Evolutionary conservation across 2,113 vertebrate species (phyloP), one percentile per base, ranked within the genome.

Genomic region (Chaetodon auriga): DNA sequence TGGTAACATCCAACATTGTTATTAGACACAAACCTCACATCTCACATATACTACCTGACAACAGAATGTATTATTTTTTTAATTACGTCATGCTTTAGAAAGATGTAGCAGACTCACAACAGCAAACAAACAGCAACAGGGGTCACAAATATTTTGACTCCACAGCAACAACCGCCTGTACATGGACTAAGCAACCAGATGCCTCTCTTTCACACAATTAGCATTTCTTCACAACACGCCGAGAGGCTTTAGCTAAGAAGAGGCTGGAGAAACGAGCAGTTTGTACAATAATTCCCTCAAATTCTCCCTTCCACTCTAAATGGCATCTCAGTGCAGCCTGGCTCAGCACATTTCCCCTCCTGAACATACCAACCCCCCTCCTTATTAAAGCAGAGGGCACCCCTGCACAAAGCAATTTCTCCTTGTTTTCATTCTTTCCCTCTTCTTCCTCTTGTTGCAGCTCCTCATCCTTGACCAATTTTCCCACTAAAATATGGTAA

Each of bases 201-300:
- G 6, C 10, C 12, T 3, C 45, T 45, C 10, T 46, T 8, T 60
- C 23, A 62, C 78, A 57, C 25, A 7, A 35, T 68, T 18, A 72
- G 21, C 23, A 46, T 63, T 68, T 58, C 68, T 38, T 46, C 35
- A 19, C 0, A 38, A 35, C 62, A 13, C 13, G 15, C 23, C 38
- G 41, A 78, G 61, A 75, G 73, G 71, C 89, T 89, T 92, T 75
- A 63, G 75, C 55, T 70, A 3, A 69, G 73, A 65, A 54, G 30
- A 30, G 30, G 30, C 30, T 1, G 23, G 74, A 73, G 72, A 69
- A 53, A 74, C 65, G 69, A 78, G 69, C 68, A 41, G 41, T 87
- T 84, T 84, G 79, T 38, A 61, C 65, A 11, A 25, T 84, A 89
- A 89, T 76, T 80, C 78, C 73, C 43, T 84, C 48, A 75, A 86